Evolutionary conservation across 2,797 vertebrate species (phyloP), one percentile per base, ranked within the genome.

Genomic region (Poecile montanus): DNA sequence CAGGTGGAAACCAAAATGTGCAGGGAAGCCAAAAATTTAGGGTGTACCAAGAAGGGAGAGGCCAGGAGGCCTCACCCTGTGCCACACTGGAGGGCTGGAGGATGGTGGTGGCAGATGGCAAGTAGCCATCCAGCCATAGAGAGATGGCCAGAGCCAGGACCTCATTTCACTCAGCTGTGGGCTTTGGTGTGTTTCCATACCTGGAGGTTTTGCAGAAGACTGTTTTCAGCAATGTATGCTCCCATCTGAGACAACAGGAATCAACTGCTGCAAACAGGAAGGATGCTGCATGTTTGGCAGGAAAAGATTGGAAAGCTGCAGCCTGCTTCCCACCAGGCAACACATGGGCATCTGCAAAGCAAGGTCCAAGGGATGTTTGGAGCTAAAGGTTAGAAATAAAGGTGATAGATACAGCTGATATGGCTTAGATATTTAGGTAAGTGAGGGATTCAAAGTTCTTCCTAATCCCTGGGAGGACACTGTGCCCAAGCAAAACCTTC

Each of bases 191-290:
- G 36, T 74, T 85, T 79, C 53, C 53, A 77, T 34, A 54, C 4
- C 18, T 42, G 62, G 50, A 58, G 9, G 17, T 44, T 81, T 61
- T 0, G 0, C 1, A 4, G 16, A 34, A 62, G 57, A 34, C 13
- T 44, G 8, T 23, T 40, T 73, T 51, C 36, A 19, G 13, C 16
- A 65, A 38, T 0, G 0, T 13, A 7, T 5, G 25, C 1, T 0
- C 40, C 71, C 53, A 27, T 23, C 15, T 0, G 2, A 76, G 56
- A 70, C 40, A 81, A 78, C 4, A 58, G 38, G 38, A 87, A 94
- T 16, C 0, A 0, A 22, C 22, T 34, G 36, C 44, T 73, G 65
- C 16, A 8, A 61, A 79, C 13, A 36, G 29, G 47, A 89, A 61
- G 27, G 56, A 63, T 44, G 54, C 25, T 72, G 30, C 20, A 27